Evolutionary conservation across 2,113 vertebrate genomes (phyloP).

Genomic region (Xenus cinereus): DNA sequence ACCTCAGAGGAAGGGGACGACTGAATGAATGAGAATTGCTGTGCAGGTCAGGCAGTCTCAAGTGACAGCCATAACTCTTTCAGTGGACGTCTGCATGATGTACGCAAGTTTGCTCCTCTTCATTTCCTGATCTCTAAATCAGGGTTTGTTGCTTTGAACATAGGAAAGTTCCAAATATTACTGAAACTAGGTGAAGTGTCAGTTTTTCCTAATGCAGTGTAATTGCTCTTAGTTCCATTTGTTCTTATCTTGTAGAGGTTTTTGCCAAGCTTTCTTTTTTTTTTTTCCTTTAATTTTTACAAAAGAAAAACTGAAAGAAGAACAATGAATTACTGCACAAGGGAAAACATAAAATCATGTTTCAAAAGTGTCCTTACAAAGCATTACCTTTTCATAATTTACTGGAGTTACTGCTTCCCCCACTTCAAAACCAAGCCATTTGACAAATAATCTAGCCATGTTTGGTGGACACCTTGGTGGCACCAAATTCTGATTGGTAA

Average conservation of each 20-base stretch:
- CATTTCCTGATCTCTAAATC: not conserved
- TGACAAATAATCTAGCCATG: not conserved
- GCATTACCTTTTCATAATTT: not conserved
- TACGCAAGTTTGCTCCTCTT: not conserved
- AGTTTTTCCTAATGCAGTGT: not conserved
- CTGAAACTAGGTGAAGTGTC: not conserved
- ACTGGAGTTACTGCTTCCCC: not conserved
- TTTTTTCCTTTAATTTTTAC: not conserved
- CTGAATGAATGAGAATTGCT: not conserved
- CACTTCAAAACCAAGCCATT: not conserved
- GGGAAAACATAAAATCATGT: not conserved
- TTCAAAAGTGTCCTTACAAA: not conserved
- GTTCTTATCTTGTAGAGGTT: not conserved
- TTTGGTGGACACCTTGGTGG: not conserved
- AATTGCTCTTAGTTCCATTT: not conserved
- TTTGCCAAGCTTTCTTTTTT: not conserved
- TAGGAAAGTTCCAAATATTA: not conserved
- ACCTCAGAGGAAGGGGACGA: not conserved
- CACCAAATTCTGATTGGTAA: not conserved
- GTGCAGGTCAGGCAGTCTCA: not conserved
- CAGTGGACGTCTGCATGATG: too few species aligned
- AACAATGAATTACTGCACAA: not conserved
- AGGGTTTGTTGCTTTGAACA: not conserved
- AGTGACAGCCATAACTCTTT: not conserved
- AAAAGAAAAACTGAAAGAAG: not conserved